These are phyloP conservation scores for Agrypnus murinus DNA, from an alignment of 2,888 invertebrate species.

Conservation along the genomic window DNA sequence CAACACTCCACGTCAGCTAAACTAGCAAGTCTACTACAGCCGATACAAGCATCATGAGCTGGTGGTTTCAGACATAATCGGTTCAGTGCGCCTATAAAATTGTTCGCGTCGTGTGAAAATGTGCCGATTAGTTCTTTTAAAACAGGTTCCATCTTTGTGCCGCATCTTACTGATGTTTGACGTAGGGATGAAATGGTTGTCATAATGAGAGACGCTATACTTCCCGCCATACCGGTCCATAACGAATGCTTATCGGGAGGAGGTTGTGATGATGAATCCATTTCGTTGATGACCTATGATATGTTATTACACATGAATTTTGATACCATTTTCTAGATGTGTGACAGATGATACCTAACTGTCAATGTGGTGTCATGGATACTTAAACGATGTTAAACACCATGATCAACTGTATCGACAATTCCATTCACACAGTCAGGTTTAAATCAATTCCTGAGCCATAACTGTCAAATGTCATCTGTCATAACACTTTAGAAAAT, in stretches of 20 bases:
- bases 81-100: neutral
- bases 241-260: neutral
- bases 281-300: neutral
- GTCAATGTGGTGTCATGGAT: neutral
- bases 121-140: neutral
- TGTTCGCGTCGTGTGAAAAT: neutral
- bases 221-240: conserved; percentile 13
- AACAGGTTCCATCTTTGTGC: neutral
- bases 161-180: neutral
- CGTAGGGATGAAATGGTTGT: neutral
- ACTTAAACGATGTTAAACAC: no score
- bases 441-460: no score
- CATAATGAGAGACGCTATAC: neutral
- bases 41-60: no score
- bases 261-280: neutral
- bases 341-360: neutral
- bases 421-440: no score
- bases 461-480: no score
- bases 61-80: no score
- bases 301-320: conserved; percentile 13
- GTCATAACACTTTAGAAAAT: no score
- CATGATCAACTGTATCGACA: no score
- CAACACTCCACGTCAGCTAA: no score
- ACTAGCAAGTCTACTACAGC: no score
- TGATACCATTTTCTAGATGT: conserved; percentile 1